Evolutionary conservation across 2,797 vertebrate species (phyloP), one percentile per base, ranked within the genome.

Genomic region (Oryzias sinensis): DNA sequence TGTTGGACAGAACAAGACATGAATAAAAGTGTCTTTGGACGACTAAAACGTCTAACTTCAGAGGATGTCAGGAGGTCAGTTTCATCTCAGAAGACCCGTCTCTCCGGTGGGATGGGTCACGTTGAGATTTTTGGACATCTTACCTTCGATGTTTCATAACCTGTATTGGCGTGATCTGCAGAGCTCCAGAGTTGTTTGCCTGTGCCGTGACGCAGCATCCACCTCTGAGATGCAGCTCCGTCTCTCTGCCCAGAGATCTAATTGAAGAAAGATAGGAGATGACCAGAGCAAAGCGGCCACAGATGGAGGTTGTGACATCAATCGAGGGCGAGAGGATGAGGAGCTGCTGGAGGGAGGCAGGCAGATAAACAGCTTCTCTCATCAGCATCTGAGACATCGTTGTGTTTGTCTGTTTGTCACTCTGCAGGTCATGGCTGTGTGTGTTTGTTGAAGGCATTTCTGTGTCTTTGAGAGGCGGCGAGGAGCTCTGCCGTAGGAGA

Each of bases 301-400:
- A 70, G 82, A 81, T 79, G 76, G 70, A 72, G 74, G 80, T 76
- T 78, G 68, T 65, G 80, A 72, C 72, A 79, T 59, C 72, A 70
- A 68, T 59, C 18, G 62, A 55, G 51, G 45, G 49, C n/a, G 47
- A 63, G 42, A 15, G 54, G 68, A 72, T 58, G 69, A 76, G 62
- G 57, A 59, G 59, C 1, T 51, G 64, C 27, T 37, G 65, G 40
- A 17, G 24, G 18, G 29, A 55, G 43, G 24, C 33, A 3, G 44
- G 60, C 49, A 53, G 42, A 68, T 68, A 25, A 43, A n/a, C 33
- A 6, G 20, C 49, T 58, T 50, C 49, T 68, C 51, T 66, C 59
- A 63, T 69, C 64, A 50, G 51, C 67, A 65, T 48, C 58, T 47
- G 13, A 56, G 50, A 55, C 16, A 11, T 56, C 52, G 11, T 3